phyloP scores from a whole-genome alignment of 2,113 vertebrate species.

The Tenrec ecaudatus region DNA sequence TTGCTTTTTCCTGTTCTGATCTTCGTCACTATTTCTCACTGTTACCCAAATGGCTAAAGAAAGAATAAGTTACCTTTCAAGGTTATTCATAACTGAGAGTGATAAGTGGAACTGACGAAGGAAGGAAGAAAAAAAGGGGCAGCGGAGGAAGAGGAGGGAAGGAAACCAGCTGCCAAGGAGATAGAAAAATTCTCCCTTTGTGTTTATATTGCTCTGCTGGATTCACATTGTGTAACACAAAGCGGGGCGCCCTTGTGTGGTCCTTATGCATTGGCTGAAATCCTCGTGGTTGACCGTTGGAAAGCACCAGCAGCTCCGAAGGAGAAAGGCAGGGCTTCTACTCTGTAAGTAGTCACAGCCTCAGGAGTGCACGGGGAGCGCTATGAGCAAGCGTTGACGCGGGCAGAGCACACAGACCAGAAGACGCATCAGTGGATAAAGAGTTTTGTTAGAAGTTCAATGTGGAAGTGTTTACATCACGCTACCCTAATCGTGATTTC shows the following conservation, averaged over 20 bases:
- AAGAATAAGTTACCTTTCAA: background rate
- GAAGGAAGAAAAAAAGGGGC: background rate
- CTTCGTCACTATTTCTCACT: too few relatives aligned
- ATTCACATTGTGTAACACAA: background rate
- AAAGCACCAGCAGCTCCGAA: too few relatives aligned
- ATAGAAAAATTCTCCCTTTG: background rate
- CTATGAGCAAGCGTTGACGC: too few relatives aligned
- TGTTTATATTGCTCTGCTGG: slow-evolving; percentile 48
- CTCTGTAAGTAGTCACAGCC: too few relatives aligned
- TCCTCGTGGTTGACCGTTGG: too few relatives aligned
- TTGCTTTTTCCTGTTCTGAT: background rate
- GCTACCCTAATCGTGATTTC: slow-evolving; percentile 7
- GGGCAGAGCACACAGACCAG: background rate
- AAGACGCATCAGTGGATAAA: slow-evolving; percentile 14
- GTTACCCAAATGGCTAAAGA: background rate
- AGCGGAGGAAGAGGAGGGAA: background rate
- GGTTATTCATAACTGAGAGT: background rate
- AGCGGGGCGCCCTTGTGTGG: background rate
- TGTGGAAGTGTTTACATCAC: background rate
- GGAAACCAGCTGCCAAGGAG: background rate
- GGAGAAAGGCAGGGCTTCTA: too few relatives aligned
- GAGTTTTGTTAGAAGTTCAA: slow-evolving; percentile 36
- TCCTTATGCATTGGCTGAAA: too few relatives aligned
- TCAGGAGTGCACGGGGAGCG: too few relatives aligned
- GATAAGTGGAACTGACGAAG: background rate